Evolutionary conservation across 2,888 invertebrate species (phyloP).

Genomic region (Opisthograptis luteolata): DNA sequence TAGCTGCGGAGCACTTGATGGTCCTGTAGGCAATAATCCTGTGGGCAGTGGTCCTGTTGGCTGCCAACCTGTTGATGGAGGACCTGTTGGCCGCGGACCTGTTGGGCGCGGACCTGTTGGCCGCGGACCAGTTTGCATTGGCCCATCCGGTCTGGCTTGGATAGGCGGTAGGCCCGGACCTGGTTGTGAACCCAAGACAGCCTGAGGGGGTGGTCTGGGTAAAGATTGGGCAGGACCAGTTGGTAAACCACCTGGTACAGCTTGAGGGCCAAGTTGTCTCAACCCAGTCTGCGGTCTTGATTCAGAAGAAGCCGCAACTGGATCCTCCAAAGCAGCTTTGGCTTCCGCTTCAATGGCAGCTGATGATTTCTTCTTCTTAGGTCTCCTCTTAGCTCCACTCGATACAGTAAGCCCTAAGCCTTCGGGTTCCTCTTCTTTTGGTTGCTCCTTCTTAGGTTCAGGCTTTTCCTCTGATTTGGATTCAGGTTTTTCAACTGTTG

Average conservation of each 20-base stretch:
- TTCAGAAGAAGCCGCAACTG: too few species aligned
- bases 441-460: constrained; percentile 9
- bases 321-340: not conserved
- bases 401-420: constrained; percentile 38
- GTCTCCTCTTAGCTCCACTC: constrained; percentile 33
- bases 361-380: constrained; percentile 32
- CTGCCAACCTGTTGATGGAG: not conserved
- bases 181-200: not conserved
- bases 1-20: too few species aligned
- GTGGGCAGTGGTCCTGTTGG: not conserved
- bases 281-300: not conserved
- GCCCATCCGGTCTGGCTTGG: not conserved
- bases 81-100: not conserved
- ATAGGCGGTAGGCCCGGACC: not conserved
- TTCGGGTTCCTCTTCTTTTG: constrained; percentile 27
- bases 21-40: not conserved
- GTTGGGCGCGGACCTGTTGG: not conserved
- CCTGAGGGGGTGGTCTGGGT: not conserved
- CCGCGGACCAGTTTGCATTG: not conserved
- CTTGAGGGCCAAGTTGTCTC: not conserved
- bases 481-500: not conserved
- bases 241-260: not conserved
- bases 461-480: constrained; percentile 7
- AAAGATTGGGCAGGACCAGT: too few species aligned
- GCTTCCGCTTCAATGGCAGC: constrained; percentile 14